Evolutionary conservation across 2,888 invertebrate genomes (phyloP).

Genomic region (Iselma pallidipennis): DNA sequence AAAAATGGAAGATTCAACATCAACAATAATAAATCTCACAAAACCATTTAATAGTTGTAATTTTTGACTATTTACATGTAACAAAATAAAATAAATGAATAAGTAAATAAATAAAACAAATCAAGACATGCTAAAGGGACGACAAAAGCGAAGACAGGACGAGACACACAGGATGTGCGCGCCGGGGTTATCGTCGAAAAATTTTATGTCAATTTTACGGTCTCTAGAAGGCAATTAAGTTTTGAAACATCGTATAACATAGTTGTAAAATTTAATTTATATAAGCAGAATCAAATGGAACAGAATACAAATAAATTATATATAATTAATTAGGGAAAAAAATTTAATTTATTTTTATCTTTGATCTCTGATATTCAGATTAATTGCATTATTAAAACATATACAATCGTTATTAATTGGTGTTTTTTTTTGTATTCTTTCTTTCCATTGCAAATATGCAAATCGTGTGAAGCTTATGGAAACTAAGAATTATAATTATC

Average conservation of each 20-base stretch:
- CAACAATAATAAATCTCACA: no score
- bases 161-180: neutral
- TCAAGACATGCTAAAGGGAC: no score
- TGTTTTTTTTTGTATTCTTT: conserved; percentile 10
- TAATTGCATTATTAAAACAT: conserved; percentile 26
- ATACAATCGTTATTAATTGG: conserved; percentile 13
- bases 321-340: conserved; percentile 14
- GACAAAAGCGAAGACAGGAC: no score
- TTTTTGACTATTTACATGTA: no score
- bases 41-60: no score
- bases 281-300: conserved; percentile 10
- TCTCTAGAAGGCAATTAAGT: conserved; percentile 10
- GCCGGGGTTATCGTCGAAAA: neutral
- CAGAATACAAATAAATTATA: conserved; percentile 15
- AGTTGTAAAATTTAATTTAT: conserved; percentile 19
- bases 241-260: conserved; percentile 13
- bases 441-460: conserved; percentile 9
- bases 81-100: no score
- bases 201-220: conserved; percentile 9
- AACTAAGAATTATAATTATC: conserved; percentile 18
- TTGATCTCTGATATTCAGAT: conserved; percentile 25
- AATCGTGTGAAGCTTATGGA: conserved; percentile 24
- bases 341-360: conserved; percentile 7
- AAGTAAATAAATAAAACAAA: neutral
- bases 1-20: no score